Evolutionary conservation across 2,888 invertebrate genomes (phyloP), one percentile per base, ranked within the genome.

Genomic region (Phengaris arion): DNA sequence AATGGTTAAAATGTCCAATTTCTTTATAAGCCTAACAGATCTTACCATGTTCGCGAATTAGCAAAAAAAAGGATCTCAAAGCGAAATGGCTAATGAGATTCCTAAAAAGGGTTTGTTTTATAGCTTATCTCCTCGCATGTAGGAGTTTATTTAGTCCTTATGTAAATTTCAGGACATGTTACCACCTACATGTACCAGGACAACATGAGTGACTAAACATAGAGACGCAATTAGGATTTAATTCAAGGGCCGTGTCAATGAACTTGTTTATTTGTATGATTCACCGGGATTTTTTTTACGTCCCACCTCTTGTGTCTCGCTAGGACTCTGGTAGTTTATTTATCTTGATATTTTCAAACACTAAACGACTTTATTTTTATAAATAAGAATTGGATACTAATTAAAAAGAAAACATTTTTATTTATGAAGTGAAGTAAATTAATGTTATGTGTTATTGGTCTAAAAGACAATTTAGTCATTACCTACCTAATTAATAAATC

Each of bases 181-280:
- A 48, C 70, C 51, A 35, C 46, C 70, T 46, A 46, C 70, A 15
- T 15, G 48, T 51, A 48, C 15, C 15, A 70, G 70, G 51, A 70
- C 48, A 22, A 15, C 48, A 48, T 51, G 70, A 51, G 22, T 70
- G 46, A 48, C 70, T 51, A 70, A 51, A 70, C 70, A 70, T 70
- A 70, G 70, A 70, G 51, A 51, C 22, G 48, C 70, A 70, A 70
- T 70, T 70, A 70, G 70, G 51, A 70, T 48, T 64, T 70, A 70
- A 70, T 70, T 51, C 70, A 70, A 69, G 70, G 15, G 48, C 48
- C 70, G 70, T 70, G 70, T 48, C 10, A 15, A 70, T 51, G 48
- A 70, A 70, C 64, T 64, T 64, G 64, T 64, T 64, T 64, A 64
- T 64, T 64, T 64, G 13, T 64, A 64, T 64, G 64, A 64, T 64